Conservation (phyloP, 1,140 invertebrate species). For the Drosophila insularis region DNA sequence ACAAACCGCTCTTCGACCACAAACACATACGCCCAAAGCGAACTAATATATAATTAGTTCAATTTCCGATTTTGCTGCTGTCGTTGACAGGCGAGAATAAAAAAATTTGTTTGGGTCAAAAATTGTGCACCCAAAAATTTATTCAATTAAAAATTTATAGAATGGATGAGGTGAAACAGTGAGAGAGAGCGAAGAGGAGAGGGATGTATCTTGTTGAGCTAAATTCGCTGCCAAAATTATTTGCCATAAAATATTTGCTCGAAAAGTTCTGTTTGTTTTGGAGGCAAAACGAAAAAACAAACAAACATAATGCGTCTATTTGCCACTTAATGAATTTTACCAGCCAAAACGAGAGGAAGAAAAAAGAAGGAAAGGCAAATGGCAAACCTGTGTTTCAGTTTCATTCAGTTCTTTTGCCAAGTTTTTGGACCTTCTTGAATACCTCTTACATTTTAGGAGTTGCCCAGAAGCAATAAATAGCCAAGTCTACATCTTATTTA, state of each 20-base stretch:
- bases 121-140: slow-evolving; percentile 49
- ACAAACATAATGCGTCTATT: slow-evolving; percentile 75
- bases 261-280: slow-evolving; percentile 39
- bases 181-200: no score
- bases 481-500: no score
- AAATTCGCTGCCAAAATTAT: slow-evolving; percentile 27
- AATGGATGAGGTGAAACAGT: slow-evolving; percentile 26
- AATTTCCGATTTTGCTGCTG: slow-evolving; percentile 49
- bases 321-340: slow-evolving; percentile 75
- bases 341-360: slow-evolving; percentile 24
- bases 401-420: slow-evolving; percentile 38
- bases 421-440: slow-evolving; percentile 37
- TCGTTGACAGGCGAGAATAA: slow-evolving; percentile 19
- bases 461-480: neutral
- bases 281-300: slow-evolving; percentile 12
- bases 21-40: slow-evolving; percentile 21
- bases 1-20: neutral
- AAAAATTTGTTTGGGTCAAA: slow-evolving; percentile 28
- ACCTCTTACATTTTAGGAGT: neutral
- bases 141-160: slow-evolving; percentile 66
- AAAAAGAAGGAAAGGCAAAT: slow-evolving; percentile 45
- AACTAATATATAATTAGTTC: slow-evolving; percentile 69
- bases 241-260: slow-evolving; percentile 39
- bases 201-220: slow-evolving; percentile 37
- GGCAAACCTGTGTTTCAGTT: slow-evolving; percentile 68